These are phyloP conservation scores for Opisthograptis luteolata DNA, from an alignment of 2,888 invertebrate genomes.

Conservation along the genomic window DNA sequence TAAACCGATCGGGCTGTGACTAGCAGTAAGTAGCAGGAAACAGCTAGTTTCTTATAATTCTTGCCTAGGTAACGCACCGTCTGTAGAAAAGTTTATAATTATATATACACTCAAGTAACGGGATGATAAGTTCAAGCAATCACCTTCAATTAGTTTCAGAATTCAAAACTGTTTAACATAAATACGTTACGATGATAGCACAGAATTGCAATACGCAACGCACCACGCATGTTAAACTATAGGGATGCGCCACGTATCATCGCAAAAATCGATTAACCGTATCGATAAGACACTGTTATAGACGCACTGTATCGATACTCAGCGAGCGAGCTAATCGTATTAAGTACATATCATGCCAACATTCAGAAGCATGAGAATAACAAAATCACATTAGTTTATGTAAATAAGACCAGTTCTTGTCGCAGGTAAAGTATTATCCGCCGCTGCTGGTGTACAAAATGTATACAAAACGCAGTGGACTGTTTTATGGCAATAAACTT, in stretches of 20 bases:
- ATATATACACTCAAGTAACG: conserved; percentile 1
- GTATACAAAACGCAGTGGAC: conserved; percentile 23
- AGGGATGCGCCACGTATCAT: conserved; percentile 36
- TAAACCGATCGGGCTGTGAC: too few species aligned
- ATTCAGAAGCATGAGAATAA: conserved; percentile 34
- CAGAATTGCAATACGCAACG: conserved; percentile 9
- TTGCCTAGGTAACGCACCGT: too few species aligned
- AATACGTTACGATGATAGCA: conserved; percentile 18
- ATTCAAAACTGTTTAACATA: conserved; percentile 24
- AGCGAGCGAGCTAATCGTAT: conserved; percentile 41
- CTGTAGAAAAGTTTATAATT: background rate
- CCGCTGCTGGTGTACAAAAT: conserved; percentile 20
- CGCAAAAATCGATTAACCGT: conserved; percentile 23
- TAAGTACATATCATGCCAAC: conserved; percentile 38
- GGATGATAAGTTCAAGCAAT: conserved; percentile 9
- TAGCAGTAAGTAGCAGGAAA: too few species aligned
- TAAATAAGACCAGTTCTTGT: conserved; percentile 39
- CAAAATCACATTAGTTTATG: conserved; percentile 48
- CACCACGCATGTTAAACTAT: conserved; percentile 22
- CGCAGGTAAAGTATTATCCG: conserved; percentile 23
- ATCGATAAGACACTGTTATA: conserved; percentile 43
- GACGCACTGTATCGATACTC: conserved; percentile 29
- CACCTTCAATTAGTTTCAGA: conserved; percentile 25
- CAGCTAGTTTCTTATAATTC: too few species aligned
- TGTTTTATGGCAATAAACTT: conserved; percentile 24